phyloP scores from a whole-genome alignment of 2,888 invertebrate genomes.

The Orthosia gracilis region DNA sequence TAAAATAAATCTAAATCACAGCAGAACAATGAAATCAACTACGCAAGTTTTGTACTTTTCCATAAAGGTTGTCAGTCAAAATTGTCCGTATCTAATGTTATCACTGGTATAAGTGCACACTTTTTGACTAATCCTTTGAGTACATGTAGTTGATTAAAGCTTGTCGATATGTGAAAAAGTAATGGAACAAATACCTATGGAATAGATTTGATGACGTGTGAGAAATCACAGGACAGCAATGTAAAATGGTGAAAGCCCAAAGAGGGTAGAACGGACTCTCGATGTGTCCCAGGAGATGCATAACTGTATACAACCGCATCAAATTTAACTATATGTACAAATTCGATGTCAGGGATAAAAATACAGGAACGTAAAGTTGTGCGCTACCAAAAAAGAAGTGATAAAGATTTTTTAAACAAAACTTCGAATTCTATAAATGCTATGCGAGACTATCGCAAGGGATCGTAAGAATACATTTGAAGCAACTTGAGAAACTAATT shows the following conservation, averaged over 20 bases:
- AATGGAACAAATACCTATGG: slow-evolving; percentile 1
- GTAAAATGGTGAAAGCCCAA: neutral
- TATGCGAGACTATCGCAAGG: neutral
- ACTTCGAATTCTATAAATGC: neutral
- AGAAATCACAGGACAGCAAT: neutral
- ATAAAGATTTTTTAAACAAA: neutral
- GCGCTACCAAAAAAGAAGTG: slow-evolving; percentile 4
- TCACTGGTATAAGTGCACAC: slow-evolving; percentile 53
- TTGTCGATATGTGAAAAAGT: slow-evolving; percentile 11
- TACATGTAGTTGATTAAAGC: slow-evolving; percentile 32
- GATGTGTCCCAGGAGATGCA: slow-evolving; percentile 28
- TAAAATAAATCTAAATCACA: slow-evolving; percentile 40
- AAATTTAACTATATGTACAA: slow-evolving; percentile 8
- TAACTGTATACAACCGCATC: neutral
- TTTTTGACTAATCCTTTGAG: slow-evolving; percentile 58
- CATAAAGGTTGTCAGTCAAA: slow-evolving; percentile 59
- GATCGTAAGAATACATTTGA: slow-evolving; percentile 11
- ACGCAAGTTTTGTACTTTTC: slow-evolving; percentile 48
- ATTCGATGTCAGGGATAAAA: neutral
- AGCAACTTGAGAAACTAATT: slow-evolving; percentile 34
- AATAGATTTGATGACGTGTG: neutral
- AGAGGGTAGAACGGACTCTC: neutral
- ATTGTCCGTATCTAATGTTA: slow-evolving; percentile 53
- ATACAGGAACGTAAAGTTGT: neutral
- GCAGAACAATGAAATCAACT: slow-evolving; percentile 30